A percentile compares a stretch with the other conserved stretches of the same genome.
Evolutionary conservation across 2,888 invertebrate genomes (phyloP).

Genomic region (Panorpa germanica): DNA sequence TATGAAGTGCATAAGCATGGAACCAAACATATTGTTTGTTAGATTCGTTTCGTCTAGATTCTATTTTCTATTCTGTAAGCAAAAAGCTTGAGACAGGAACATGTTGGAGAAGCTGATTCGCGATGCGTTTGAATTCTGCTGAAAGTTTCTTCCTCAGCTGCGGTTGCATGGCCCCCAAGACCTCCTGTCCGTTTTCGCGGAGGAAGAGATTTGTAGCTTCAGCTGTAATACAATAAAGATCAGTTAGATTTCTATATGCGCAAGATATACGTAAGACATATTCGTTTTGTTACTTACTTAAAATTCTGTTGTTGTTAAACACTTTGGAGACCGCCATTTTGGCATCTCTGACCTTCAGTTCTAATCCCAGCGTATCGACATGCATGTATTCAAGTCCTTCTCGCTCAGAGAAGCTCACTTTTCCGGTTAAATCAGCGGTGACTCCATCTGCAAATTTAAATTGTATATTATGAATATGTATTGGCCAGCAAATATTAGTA

Average conservation of each 20-base stretch:
- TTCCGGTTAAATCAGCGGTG: constrained; percentile 35
- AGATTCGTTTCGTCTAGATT: no score
- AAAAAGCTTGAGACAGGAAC: no score
- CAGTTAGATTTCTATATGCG: no score
- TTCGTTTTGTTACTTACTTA: constrained; percentile 31
- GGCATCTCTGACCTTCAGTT: constrained; percentile 37
- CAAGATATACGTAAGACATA: no score
- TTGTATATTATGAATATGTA: constrained; percentile 1
- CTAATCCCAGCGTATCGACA: constrained; percentile 38
- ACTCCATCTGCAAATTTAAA: constrained; percentile 29
- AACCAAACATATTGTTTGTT: no score
- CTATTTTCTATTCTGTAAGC: no score
- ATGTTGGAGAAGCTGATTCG: constrained; percentile 42
- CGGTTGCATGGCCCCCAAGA: constrained; percentile 46
- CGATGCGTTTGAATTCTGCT: constrained; percentile 37
- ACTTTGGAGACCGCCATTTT: constrained; percentile 44
- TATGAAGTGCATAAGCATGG: no score
- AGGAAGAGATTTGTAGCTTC: constrained; percentile 54
- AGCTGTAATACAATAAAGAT: constrained; percentile 35
- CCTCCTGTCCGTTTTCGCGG: constrained; percentile 46
- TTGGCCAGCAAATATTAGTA: constrained; percentile 5
- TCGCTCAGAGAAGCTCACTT: constrained; percentile 27
- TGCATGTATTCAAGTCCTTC: constrained; percentile 32
- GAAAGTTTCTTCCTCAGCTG: constrained; percentile 45
- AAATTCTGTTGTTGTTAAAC: constrained; percentile 46